phyloP scores from a whole-genome alignment of 2,113 vertebrate species.

The Aegotheles bennettii region DNA sequence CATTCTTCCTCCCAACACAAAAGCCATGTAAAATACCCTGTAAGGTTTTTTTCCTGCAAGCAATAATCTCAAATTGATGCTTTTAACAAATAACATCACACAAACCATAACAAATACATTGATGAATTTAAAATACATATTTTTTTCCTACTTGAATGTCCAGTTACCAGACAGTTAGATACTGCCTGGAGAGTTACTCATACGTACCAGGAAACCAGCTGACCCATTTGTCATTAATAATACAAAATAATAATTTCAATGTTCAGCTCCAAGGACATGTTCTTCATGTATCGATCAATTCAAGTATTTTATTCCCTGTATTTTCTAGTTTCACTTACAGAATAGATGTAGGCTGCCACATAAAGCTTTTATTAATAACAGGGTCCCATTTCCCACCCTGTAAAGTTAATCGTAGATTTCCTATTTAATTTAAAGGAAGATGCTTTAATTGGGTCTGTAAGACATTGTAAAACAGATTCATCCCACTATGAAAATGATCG shows the following conservation, averaged over 20 bases:
- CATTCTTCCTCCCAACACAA: background rate
- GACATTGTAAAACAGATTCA: background rate
- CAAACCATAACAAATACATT: background rate
- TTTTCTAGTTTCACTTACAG: background rate
- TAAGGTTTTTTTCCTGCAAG: background rate
- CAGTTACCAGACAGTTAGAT: background rate
- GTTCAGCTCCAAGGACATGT: background rate
- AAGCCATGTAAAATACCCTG: background rate
- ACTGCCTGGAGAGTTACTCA: background rate
- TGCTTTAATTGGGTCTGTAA: background rate
- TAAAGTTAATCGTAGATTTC: background rate
- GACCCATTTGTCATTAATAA: background rate
- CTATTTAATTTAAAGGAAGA: background rate
- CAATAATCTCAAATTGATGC: background rate
- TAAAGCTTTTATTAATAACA: background rate
- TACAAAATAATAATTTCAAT: background rate
- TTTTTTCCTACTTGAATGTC: background rate
- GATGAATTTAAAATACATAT: background rate
- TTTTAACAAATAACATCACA: background rate
- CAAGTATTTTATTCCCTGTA: background rate
- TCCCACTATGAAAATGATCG: fast-evolving
- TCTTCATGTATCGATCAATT: background rate
- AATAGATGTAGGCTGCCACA: background rate
- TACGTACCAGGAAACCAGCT: background rate
- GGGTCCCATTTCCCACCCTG: background rate